phyloP scores from a whole-genome alignment of 1,140 invertebrate species.

The Drosophila ironensis region DNA sequence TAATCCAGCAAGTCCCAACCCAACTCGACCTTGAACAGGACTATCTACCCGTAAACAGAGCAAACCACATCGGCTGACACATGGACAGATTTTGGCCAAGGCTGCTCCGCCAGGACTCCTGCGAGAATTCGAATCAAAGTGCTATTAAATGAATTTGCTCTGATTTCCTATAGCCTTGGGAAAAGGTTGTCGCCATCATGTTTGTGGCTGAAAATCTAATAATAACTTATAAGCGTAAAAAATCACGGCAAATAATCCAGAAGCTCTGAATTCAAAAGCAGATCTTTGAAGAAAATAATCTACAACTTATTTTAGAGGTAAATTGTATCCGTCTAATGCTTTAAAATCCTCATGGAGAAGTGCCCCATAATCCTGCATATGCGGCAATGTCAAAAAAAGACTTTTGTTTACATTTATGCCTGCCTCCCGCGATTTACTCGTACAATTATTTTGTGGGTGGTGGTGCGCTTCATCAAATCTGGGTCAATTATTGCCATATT shows the following conservation, averaged over 20 bases:
- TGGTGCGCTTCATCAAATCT: constrained; percentile 56
- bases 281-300: no score
- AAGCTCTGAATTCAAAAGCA: no score
- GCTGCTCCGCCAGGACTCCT: constrained; percentile 11
- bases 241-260: background rate
- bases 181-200: constrained; percentile 18
- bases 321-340: no score
- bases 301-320: no score
- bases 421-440: no score
- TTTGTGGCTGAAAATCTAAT: constrained; percentile 37
- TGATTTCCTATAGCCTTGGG: constrained; percentile 17
- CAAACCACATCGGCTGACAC: background rate
- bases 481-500: constrained; percentile 74
- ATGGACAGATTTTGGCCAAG: constrained; percentile 22
- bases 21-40: constrained; percentile 21
- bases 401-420: no score
- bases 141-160: constrained; percentile 34
- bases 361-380: no score
- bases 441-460: no score
- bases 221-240: constrained; percentile 30
- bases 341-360: no score
- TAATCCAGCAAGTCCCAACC: constrained; percentile 23
- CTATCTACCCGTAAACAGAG: background rate
- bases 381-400: no score
- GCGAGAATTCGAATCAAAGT: no score